These are phyloP conservation scores for Petrocephalus microphthalmus DNA, from an alignment of 2,113 vertebrate species.

Conservation along the genomic window DNA sequence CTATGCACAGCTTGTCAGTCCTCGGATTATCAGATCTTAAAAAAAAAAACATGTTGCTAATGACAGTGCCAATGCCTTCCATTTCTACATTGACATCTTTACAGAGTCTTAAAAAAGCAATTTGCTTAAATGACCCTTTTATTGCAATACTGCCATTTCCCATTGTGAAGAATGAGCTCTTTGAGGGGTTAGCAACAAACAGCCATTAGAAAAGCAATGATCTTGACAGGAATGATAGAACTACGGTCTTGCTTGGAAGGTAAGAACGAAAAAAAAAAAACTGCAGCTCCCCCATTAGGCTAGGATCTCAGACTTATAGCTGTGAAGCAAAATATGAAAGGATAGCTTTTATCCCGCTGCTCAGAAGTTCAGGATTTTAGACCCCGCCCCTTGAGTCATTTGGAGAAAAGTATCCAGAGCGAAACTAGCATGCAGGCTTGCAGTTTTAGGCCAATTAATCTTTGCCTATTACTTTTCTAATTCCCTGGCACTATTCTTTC, in stretches of 20 bases:
- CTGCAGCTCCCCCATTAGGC: neutral
- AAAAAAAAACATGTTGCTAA: slow-evolving; percentile 1
- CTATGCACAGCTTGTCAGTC: neutral
- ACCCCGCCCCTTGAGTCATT: neutral
- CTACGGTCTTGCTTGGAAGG: neutral
- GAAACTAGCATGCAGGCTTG: neutral
- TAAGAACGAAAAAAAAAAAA: neutral
- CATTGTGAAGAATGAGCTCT: neutral
- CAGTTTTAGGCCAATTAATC: neutral
- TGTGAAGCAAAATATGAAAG: neutral
- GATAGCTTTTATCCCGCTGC: neutral
- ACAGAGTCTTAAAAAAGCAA: neutral
- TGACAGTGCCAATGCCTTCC: neutral
- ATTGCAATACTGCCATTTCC: neutral
- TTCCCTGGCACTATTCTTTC: neutral
- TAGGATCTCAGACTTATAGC: neutral
- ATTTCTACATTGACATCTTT: neutral
- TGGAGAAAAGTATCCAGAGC: neutral
- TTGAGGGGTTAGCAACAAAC: neutral
- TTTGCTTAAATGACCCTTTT: slow-evolving; percentile 16
- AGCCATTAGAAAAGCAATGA: neutral
- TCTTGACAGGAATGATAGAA: slow-evolving; percentile 11
- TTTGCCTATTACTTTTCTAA: neutral
- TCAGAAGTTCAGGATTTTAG: neutral
- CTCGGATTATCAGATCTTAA: neutral